Evolutionary conservation across 2,888 invertebrate species (phyloP).

Genomic region (Caenorhabditis auriculariae): DNA sequence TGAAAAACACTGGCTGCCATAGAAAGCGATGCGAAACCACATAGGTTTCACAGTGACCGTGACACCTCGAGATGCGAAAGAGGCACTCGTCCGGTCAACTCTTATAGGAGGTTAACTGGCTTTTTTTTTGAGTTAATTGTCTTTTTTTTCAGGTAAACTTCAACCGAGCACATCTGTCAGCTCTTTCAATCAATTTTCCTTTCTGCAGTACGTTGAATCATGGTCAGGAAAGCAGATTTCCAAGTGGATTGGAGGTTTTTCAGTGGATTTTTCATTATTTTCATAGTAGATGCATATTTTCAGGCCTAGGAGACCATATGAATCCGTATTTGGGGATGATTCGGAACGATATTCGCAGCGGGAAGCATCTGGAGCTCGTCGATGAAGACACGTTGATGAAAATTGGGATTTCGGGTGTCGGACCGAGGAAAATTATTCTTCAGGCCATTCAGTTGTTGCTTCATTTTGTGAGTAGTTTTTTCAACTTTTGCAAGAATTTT

Average conservation of each 20-base stretch:
- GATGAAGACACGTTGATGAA: constrained; percentile 85
- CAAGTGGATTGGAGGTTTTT: constrained; percentile 44
- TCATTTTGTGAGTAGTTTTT: constrained; percentile 70
- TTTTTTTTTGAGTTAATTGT: too few relatives aligned
- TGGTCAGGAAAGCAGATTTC: constrained; percentile 41
- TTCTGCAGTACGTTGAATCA: constrained; percentile 29
- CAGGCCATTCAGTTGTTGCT: constrained; percentile 87
- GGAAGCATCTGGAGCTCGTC: constrained; percentile 79
- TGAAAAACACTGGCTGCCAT: too few relatives aligned
- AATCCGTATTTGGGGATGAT: constrained; percentile 34
- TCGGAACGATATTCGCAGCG: constrained; percentile 64
- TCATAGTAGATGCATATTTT: not conserved
- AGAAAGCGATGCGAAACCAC: too few relatives aligned
- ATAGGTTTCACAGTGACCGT: too few relatives aligned
- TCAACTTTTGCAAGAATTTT: not conserved
- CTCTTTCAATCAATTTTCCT: constrained; percentile 12
- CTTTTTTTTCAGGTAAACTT: too few relatives aligned
- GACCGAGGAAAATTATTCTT: constrained; percentile 88
- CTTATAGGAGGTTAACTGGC: too few relatives aligned
- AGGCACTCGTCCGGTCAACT: too few relatives aligned
- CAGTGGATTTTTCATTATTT: not conserved
- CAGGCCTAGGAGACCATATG: constrained; percentile 43
- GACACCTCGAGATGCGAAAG: too few relatives aligned
- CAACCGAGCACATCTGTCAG: too few relatives aligned
- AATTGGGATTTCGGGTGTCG: constrained; percentile 81